These are phyloP conservation scores for Conger conger DNA, from an alignment of 2,113 vertebrate species.

Conservation along the genomic window DNA sequence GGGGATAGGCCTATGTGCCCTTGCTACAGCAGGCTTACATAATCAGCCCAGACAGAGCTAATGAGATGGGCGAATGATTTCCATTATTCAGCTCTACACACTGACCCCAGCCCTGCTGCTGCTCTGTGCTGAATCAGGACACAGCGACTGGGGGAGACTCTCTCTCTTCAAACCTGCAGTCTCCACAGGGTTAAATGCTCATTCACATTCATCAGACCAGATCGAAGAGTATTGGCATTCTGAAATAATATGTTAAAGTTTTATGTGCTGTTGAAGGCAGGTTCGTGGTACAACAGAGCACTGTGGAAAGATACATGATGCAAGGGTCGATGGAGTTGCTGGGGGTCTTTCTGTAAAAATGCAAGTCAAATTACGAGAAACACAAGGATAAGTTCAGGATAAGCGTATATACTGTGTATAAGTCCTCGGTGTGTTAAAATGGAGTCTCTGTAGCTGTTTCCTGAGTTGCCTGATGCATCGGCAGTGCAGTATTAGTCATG, in stretches of 20 bases:
- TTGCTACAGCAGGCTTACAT: slow-evolving; percentile 46
- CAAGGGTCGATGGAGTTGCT: no score
- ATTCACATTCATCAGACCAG: no score
- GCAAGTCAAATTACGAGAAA: no score
- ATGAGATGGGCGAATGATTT: slow-evolving; percentile 57
- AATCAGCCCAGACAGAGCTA: slow-evolving; percentile 61
- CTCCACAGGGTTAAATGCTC: not conserved
- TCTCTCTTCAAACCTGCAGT: not conserved
- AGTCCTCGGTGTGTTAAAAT: not conserved
- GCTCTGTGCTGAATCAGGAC: not conserved
- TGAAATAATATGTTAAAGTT: no score
- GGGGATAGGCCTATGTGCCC: not conserved
- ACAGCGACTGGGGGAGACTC: not conserved
- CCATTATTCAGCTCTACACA: slow-evolving; percentile 18
- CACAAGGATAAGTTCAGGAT: no score
- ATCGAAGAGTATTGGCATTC: no score
- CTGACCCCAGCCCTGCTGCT: not conserved
- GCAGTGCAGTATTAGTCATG: not conserved
- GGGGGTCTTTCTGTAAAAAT: no score
- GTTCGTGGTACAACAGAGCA: no score
- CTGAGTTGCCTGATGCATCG: not conserved
- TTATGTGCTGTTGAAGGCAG: no score
- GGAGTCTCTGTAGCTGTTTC: not conserved
- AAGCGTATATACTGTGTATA: not conserved
- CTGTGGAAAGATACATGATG: no score